Conservation (phyloP, 2,113 vertebrate species). For the Collichthys lucidus region DNA sequence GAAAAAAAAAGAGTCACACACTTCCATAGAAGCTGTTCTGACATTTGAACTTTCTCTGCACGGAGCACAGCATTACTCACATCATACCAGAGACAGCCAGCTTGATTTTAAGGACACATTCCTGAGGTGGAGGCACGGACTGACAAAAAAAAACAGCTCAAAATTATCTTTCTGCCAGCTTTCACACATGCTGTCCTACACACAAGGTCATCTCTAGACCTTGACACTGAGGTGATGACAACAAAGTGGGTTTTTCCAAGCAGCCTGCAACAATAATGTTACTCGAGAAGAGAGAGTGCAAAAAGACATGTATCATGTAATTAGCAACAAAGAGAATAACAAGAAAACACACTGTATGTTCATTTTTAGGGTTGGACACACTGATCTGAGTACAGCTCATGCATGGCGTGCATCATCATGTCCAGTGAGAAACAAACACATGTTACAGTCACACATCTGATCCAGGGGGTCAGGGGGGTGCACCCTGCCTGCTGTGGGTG, state of each 20-base stretch:
- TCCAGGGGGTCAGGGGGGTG: neutral
- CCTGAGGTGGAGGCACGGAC: conserved; percentile 7
- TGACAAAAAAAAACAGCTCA: conserved; percentile 4
- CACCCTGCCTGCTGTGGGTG: neutral
- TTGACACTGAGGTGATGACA: conserved; percentile 7
- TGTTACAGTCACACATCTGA: conserved; percentile 25
- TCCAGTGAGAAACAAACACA: neutral
- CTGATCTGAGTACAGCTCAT: neutral
- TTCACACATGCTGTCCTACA: neutral
- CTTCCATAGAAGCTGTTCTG: conserved; percentile 13
- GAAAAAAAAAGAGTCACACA: conserved; percentile 13
- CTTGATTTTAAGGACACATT: conserved; percentile 5
- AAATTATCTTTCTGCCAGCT: neutral
- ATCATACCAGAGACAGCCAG: conserved; percentile 10
- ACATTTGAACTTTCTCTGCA: conserved; percentile 32
- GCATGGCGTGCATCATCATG: neutral
- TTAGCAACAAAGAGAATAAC: neutral
- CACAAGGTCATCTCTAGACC: neutral
- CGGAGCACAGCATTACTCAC: neutral
- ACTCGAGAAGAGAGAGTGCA: neutral
- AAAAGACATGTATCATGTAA: neutral
- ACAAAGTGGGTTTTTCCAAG: conserved; percentile 1
- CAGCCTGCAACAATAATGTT: neutral
- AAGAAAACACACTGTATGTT: neutral
- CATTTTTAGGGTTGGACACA: neutral